Evolutionary conservation across 2,888 invertebrate species (phyloP).

Genomic region (Emmelina monodactyla): DNA sequence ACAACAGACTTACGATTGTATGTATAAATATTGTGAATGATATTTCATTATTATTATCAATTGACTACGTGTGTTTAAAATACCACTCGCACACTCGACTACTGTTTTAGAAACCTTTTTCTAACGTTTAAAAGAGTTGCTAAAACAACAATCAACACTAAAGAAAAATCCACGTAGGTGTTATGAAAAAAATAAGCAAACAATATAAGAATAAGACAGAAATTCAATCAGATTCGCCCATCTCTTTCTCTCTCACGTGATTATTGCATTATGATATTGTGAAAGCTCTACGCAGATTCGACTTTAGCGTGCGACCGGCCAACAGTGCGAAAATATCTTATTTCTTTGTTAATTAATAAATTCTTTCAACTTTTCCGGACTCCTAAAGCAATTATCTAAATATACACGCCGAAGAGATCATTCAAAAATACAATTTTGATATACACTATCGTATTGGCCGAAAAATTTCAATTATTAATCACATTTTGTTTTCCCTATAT

Average conservation of each 20-base stretch:
- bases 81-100: too few relatives aligned
- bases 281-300: too few relatives aligned
- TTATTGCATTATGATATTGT: too few relatives aligned
- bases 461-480: slow-evolving; percentile 51
- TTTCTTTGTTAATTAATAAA: slow-evolving; percentile 52
- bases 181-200: too few relatives aligned
- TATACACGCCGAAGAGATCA: slow-evolving; percentile 62
- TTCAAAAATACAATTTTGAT: slow-evolving; percentile 64
- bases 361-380: slow-evolving; percentile 59
- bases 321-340: slow-evolving; percentile 66
- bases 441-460: slow-evolving; percentile 60
- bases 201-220: too few relatives aligned
- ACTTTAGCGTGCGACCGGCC: too few relatives aligned
- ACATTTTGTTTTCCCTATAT: slow-evolving; percentile 37
- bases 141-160: too few relatives aligned
- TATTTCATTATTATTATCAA: slow-evolving; percentile 35
- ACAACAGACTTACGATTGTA: slow-evolving; percentile 37
- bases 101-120: too few relatives aligned
- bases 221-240: too few relatives aligned
- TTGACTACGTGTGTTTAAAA: slow-evolving; percentile 30
- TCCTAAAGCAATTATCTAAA: slow-evolving; percentile 62
- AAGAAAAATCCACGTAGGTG: too few relatives aligned
- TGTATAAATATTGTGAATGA: slow-evolving; percentile 21
- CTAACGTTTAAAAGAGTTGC: too few relatives aligned
- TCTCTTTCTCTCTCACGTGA: too few relatives aligned